Conservation (phyloP, 92 coral and sea anemone genomes). For the Galaxea fascicularis region DNA sequence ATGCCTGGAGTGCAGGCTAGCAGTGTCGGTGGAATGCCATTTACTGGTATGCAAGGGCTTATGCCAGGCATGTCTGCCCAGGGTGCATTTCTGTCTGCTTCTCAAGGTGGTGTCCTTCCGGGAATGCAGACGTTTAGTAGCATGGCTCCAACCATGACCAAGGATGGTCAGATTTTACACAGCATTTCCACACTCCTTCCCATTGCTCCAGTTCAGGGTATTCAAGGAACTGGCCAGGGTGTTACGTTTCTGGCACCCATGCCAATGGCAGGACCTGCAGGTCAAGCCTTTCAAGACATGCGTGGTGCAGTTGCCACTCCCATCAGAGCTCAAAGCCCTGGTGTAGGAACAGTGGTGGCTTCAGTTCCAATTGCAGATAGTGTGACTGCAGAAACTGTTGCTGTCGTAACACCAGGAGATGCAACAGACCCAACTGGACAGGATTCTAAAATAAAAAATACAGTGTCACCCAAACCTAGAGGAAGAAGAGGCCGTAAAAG, state of each 20-base stretch:
- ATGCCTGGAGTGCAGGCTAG: slow-evolving; percentile 55
- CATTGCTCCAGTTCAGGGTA: slow-evolving; percentile 85
- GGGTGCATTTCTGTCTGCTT: slow-evolving; percentile 77
- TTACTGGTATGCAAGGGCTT: slow-evolving; percentile 71
- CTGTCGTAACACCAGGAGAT: slow-evolving; percentile 44
- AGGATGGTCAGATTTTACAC: slow-evolving; percentile 90
- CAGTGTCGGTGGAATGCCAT: slow-evolving; percentile 73
- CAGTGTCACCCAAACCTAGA: slow-evolving; percentile 43
- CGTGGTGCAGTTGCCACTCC: slow-evolving; percentile 82
- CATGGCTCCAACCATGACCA: slow-evolving; percentile 69
- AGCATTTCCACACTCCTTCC: slow-evolving; percentile 89
- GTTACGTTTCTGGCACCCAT: slow-evolving; percentile 83
- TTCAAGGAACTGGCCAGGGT: slow-evolving; percentile 77
- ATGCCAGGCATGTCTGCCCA: slow-evolving; percentile 83
- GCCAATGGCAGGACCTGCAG: slow-evolving; percentile 71
- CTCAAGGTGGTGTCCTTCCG: slow-evolving; percentile 66
- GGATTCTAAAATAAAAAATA: slow-evolving; percentile 23
- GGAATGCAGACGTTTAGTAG: slow-evolving; percentile 72
- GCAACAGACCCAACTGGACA: slow-evolving; percentile 20
- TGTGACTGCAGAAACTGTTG: slow-evolving; percentile 54
- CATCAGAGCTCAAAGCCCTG: slow-evolving; percentile 67
- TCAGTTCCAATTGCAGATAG: slow-evolving; percentile 69
- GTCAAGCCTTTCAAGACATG: slow-evolving; percentile 72
- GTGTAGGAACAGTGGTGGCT: slow-evolving; percentile 57
- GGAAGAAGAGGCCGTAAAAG: slow-evolving; percentile 83